Evolutionary conservation across 2,888 invertebrate genomes (phyloP).

Genomic region (Hydroisotoma schaefferi): DNA sequence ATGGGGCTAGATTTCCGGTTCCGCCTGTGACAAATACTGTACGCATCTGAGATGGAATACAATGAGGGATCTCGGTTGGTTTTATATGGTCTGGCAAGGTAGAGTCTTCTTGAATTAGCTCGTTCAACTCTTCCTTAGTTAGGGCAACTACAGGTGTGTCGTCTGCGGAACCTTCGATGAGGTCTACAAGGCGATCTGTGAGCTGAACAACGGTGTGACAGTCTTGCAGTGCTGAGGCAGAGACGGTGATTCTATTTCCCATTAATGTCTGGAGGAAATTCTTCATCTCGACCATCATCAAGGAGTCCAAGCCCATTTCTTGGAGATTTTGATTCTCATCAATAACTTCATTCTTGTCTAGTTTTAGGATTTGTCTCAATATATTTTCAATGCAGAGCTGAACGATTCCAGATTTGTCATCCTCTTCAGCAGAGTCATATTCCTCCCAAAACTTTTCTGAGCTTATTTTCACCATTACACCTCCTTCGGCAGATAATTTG

Average conservation of each 20-base stretch:
- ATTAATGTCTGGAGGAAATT: constrained; percentile 25
- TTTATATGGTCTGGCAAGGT: constrained; percentile 19
- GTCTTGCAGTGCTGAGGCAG: constrained; percentile 20
- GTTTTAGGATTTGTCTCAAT: constrained; percentile 19
- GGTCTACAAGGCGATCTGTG: constrained; percentile 6
- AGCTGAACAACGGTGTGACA: constrained; percentile 16
- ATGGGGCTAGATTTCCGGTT: constrained; percentile 16
- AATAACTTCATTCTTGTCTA: constrained; percentile 21
- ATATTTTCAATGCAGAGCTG: constrained; percentile 9
- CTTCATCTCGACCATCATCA: constrained; percentile 33
- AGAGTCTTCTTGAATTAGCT: constrained; percentile 20
- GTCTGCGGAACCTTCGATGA: constrained; percentile 14
- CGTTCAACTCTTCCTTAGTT: constrained; percentile 8
- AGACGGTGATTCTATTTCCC: constrained; percentile 15
- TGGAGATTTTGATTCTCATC: constrained; percentile 24
- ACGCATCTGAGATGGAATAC: not conserved
- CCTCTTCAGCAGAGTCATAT: constrained; percentile 2
- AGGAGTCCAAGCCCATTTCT: constrained; percentile 26
- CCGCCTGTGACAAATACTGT: constrained; percentile 14
- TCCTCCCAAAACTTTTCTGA: constrained; percentile 22
- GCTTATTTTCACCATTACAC: constrained; percentile 1
- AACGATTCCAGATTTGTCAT: constrained; percentile 14
- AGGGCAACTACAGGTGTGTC: not conserved
- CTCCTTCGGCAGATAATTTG: not conserved
- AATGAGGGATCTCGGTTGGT: not conserved